Conservation (phyloP, 1,140 invertebrate genomes). For the Drosophila carrolli region DNA sequence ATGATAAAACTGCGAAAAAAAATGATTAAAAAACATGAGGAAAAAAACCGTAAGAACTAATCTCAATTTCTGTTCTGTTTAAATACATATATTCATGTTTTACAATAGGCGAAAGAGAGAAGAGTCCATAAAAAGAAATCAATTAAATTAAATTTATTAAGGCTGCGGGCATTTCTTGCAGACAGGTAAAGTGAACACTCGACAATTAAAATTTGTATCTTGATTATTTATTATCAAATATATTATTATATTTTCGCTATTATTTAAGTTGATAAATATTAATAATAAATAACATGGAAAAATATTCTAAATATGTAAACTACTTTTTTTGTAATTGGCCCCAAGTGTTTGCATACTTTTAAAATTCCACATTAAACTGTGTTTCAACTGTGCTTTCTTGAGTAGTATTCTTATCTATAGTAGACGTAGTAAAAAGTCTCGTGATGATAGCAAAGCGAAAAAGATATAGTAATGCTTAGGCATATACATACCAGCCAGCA, state of each 20-base stretch:
- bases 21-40: background rate
- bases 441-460: background rate
- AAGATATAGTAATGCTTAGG: background rate
- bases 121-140: conserved; percentile 44
- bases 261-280: too few relatives aligned
- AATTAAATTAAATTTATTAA: conserved; percentile 64
- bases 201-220: background rate
- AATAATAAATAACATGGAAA: background rate
- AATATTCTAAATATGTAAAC: background rate
- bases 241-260: too few relatives aligned
- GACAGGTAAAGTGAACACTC: conserved; percentile 7
- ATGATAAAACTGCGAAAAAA: conserved; percentile 20
- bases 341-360: background rate
- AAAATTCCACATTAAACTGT: background rate
- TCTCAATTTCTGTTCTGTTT: conserved; percentile 13
- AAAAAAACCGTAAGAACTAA: conserved; percentile 31
- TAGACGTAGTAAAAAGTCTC: conserved; percentile 6
- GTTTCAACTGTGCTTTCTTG: background rate
- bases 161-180: conserved; percentile 19
- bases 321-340: background rate
- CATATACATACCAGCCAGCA: background rate
- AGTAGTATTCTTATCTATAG: conserved; percentile 1
- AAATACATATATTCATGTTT: conserved; percentile 13
- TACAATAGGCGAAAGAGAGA: conserved; percentile 12
- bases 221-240: too few relatives aligned